Evolutionary conservation across 2,113 vertebrate species (phyloP).

Genomic region (Seriola rivoliana): DNA sequence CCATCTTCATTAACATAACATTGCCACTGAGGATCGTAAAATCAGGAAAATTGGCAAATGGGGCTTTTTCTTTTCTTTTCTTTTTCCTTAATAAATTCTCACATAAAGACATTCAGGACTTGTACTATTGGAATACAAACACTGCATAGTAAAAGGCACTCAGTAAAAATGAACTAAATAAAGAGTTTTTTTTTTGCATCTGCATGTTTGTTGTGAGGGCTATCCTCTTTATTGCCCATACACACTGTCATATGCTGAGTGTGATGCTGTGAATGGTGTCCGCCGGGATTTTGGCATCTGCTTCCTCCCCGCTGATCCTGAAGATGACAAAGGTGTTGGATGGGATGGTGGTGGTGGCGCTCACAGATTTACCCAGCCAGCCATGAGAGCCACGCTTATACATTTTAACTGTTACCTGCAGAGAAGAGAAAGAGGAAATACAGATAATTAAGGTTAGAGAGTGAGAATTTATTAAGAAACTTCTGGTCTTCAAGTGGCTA

Average conservation of each 20-base stretch:
- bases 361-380: constrained; percentile 82
- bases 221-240: background rate
- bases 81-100: background rate
- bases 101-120: constrained; percentile 31
- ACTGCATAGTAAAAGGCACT: constrained; percentile 54
- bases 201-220: background rate
- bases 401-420: constrained; percentile 84
- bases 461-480: background rate
- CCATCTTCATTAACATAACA: constrained; percentile 79
- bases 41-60: constrained; percentile 8
- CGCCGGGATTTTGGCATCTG: constrained; percentile 77
- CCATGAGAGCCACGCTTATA: constrained; percentile 80
- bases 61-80: background rate
- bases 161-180: constrained; percentile 1
- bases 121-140: constrained; percentile 16
- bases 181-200: constrained; percentile 25
- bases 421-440: background rate
- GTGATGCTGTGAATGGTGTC: constrained; percentile 79
- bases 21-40: constrained; percentile 57
- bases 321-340: constrained; percentile 81
- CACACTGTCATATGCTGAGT: constrained; percentile 77
- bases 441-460: background rate
- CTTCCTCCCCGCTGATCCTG: constrained; percentile 78
- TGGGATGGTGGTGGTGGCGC: constrained; percentile 81
- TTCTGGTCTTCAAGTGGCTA: background rate